Evolutionary conservation across 2,888 invertebrate genomes (phyloP).

Genomic region (Microdon myrmicae): DNA sequence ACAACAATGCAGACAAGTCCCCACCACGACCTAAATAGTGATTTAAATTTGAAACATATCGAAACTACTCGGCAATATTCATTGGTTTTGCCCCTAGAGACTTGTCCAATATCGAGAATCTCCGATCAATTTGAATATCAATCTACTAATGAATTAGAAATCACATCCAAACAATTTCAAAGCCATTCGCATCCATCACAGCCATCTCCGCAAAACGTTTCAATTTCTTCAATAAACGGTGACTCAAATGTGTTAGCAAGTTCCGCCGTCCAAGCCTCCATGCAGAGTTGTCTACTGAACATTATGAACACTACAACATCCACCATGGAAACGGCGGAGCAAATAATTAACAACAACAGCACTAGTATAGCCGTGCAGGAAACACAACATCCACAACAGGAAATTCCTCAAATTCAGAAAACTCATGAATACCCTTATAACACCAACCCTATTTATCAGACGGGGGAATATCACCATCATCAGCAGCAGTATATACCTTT

Average conservation of each 20-base stretch:
- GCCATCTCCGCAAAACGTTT: conserved; percentile 54
- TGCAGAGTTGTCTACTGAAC: conserved; percentile 92
- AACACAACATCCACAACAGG: conserved; percentile 57
- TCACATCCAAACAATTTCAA: conserved; percentile 54
- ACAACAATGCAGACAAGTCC: conserved; percentile 83
- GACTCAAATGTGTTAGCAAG: conserved; percentile 97
- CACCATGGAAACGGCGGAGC: conserved; percentile 56
- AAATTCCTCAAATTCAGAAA: no score
- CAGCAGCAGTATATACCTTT: conserved; percentile 54
- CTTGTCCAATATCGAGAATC: conserved; percentile 69
- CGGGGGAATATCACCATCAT: conserved; percentile 39
- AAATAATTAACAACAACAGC: conserved; percentile 59
- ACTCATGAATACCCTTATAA: conserved; percentile 64
- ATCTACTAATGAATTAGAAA: conserved; percentile 61
- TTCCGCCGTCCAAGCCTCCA: conserved; percentile 88
- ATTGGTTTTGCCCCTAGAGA: conserved; percentile 70
- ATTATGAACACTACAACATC: conserved; percentile 75
- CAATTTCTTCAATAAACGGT: conserved; percentile 70
- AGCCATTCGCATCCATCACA: conserved; percentile 64
- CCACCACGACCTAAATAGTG: conserved; percentile 85
- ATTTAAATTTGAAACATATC: conserved; percentile 68
- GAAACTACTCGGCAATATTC: conserved; percentile 64
- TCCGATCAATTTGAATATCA: conserved; percentile 52
- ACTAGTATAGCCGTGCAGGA: conserved; percentile 47
- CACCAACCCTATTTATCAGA: conserved; percentile 53